A percentile compares a stretch with the other conserved stretches of the same genome.
Evolutionary conservation across 2,797 vertebrate species (phyloP).

Genomic region (Hylomyscus alleni): DNA sequence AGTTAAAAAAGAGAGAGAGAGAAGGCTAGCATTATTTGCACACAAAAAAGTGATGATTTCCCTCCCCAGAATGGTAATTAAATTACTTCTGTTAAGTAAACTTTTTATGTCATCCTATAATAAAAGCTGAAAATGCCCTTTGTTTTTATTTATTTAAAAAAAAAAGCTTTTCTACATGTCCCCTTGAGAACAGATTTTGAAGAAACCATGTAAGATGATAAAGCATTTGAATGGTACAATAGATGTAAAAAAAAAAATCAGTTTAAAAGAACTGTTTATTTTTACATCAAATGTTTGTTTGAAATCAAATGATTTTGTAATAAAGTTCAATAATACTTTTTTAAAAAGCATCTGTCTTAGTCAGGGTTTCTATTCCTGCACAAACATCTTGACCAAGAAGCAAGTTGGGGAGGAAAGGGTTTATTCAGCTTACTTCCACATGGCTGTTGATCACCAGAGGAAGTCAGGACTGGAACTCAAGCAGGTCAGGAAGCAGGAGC

Average conservation of each 20-base stretch:
- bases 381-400: too few relatives aligned
- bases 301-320: too few relatives aligned
- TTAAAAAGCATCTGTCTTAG: too few relatives aligned
- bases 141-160: slow-evolving; percentile 97
- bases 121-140: slow-evolving; percentile 93
- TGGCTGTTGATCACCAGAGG: too few relatives aligned
- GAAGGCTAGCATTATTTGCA: slow-evolving; percentile 96
- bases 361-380: too few relatives aligned
- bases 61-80: slow-evolving; percentile 90
- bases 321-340: too few relatives aligned
- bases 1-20: not conserved
- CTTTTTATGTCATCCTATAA: slow-evolving; percentile 94
- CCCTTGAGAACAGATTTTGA: slow-evolving; percentile 88
- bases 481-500: too few relatives aligned
- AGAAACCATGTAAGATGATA: slow-evolving; percentile 89
- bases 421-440: too few relatives aligned
- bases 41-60: slow-evolving; percentile 90
- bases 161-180: slow-evolving; percentile 91
- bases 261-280: slow-evolving; percentile 83
- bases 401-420: too few relatives aligned
- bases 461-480: too few relatives aligned
- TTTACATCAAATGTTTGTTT: too few relatives aligned
- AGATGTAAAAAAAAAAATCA: slow-evolving; percentile 88
- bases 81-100: slow-evolving; percentile 93
- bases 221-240: slow-evolving; percentile 88